These are phyloP conservation scores for Drosophila cyrtoloma DNA, from an alignment of 2,888 invertebrate species.

Conservation along the genomic window DNA sequence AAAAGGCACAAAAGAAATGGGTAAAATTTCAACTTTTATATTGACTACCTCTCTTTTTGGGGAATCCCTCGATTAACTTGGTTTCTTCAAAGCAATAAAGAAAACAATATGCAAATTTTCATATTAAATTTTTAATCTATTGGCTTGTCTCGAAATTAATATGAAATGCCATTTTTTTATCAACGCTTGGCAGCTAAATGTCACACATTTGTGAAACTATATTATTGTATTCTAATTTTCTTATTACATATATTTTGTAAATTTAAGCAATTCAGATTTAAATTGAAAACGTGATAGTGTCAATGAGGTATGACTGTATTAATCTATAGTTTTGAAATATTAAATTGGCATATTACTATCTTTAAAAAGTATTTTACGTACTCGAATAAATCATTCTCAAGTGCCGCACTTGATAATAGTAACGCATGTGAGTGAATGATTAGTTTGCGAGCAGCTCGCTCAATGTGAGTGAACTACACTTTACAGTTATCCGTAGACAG, in stretches of 20 bases:
- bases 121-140: background rate
- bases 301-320: slow-evolving; percentile 13
- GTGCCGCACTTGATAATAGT: background rate
- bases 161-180: slow-evolving; percentile 18
- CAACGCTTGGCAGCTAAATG: slow-evolving; percentile 15
- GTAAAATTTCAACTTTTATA: slow-evolving; percentile 19
- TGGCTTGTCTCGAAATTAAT: slow-evolving; percentile 5
- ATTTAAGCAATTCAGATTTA: background rate
- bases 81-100: background rate
- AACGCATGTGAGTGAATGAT: background rate
- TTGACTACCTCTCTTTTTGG: background rate
- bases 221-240: background rate
- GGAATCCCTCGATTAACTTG: background rate
- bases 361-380: background rate
- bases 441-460: background rate
- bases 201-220: background rate
- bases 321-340: slow-evolving; percentile 1
- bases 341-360: slow-evolving; percentile 1
- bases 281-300: background rate
- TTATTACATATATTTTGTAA: background rate
- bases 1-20: slow-evolving; percentile 36
- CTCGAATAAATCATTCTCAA: slow-evolving; percentile 5
- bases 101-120: background rate
- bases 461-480: background rate
- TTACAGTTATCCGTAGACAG: background rate